Evolutionary conservation across 2,888 invertebrate genomes (phyloP).

Genomic region (Chrysina gloriosa): DNA sequence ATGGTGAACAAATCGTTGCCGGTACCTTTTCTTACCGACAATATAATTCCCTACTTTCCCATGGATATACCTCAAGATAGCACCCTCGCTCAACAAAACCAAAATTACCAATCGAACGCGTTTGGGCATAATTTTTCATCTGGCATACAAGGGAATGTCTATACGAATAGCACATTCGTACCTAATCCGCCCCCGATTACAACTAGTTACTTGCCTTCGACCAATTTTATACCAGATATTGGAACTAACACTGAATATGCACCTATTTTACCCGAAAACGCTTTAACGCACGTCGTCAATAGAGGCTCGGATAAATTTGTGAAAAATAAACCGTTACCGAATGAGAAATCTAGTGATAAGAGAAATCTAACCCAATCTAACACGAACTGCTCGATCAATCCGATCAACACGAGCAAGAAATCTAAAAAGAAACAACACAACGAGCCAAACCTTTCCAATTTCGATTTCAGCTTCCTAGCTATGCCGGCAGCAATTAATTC

Average conservation of each 20-base stretch:
- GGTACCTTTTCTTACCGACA: slow-evolving; percentile 59
- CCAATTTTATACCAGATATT: slow-evolving; percentile 57
- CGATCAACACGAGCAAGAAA: slow-evolving; percentile 50
- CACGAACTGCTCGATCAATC: slow-evolving; percentile 32
- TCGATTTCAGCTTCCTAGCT: slow-evolving; percentile 62
- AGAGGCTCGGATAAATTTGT: slow-evolving; percentile 4
- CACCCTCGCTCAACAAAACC: slow-evolving; percentile 58
- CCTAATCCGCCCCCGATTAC: slow-evolving; percentile 55
- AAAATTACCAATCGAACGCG: slow-evolving; percentile 56
- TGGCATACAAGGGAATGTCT: slow-evolving; percentile 57
- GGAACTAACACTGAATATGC: slow-evolving; percentile 48
- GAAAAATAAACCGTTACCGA: slow-evolving; percentile 8
- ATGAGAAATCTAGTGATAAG: slow-evolving; percentile 35
- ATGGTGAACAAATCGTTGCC: slow-evolving; percentile 52
- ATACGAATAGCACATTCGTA: slow-evolving; percentile 56
- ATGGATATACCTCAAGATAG: slow-evolving; percentile 61
- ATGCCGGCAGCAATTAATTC: slow-evolving; percentile 62
- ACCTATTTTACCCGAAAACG: slow-evolving; percentile 46
- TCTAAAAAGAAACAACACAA: slow-evolving; percentile 54
- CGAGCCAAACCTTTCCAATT: slow-evolving; percentile 55
- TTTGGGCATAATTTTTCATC: slow-evolving; percentile 55
- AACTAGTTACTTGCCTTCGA: slow-evolving; percentile 56
- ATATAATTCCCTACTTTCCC: slow-evolving; percentile 61
- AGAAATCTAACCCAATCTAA: slow-evolving; percentile 39
- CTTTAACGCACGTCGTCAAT: slow-evolving; percentile 28